A percentile compares a stretch with the other conserved stretches of the same genome.
Evolutionary conservation across 2,888 invertebrate genomes (phyloP).

Genomic region (Morpho achilles): DNA sequence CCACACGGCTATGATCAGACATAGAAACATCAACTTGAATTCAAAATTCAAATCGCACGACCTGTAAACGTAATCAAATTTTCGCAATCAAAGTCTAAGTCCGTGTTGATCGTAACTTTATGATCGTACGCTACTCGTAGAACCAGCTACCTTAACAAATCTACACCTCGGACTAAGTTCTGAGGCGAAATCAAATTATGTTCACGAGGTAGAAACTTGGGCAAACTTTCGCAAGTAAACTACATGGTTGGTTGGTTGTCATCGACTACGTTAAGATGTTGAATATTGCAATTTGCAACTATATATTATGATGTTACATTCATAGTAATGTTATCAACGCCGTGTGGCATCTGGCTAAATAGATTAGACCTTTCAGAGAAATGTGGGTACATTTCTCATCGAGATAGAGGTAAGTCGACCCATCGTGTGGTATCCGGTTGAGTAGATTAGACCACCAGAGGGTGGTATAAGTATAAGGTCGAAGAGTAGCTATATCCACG

Average conservation of each 20-base stretch:
- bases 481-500: no score
- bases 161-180: slow-evolving; percentile 14
- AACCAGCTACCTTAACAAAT: slow-evolving; percentile 4
- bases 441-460: no score
- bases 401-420: no score
- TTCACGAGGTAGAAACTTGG: slow-evolving; percentile 18
- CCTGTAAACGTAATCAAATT: not conserved
- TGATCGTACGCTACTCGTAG: not conserved
- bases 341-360: no score
- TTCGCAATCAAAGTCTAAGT: not conserved
- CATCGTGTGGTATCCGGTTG: no score
- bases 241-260: not conserved
- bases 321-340: no score
- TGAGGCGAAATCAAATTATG: slow-evolving; percentile 21
- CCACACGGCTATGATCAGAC: not conserved
- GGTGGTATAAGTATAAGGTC: no score
- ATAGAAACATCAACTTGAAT: not conserved
- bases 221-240: slow-evolving; percentile 4
- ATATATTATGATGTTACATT: no score
- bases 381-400: no score
- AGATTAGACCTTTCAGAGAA: no score
- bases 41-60: not conserved
- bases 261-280: not conserved
- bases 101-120: not conserved
- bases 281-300: not conserved